Conservation (phyloP, 2,888 invertebrate genomes). For the Yponomeuta malinellus region DNA sequence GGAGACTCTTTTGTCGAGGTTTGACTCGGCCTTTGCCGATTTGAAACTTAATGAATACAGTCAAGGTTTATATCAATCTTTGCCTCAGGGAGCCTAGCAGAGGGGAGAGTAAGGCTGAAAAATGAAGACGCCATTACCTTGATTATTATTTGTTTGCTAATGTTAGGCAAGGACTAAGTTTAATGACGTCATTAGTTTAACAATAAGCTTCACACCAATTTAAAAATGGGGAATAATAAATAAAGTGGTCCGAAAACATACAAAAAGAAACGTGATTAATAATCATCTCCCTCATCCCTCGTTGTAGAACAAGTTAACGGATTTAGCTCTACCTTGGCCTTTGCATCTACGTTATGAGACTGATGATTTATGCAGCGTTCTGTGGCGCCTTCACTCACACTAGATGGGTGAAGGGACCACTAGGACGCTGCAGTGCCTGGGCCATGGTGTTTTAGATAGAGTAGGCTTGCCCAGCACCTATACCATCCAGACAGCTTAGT, state of each 20-base stretch:
- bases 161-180: conserved; percentile 16
- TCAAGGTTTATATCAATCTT: conserved; percentile 62
- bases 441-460: too few relatives aligned
- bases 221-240: neutral
- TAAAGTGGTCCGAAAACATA: neutral
- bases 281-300: too few relatives aligned
- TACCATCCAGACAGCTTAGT: too few relatives aligned
- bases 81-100: conserved; percentile 46
- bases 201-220: neutral
- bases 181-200: neutral
- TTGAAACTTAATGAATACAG: conserved; percentile 58
- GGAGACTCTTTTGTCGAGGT: too few relatives aligned
- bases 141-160: conserved; percentile 66
- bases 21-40: neutral
- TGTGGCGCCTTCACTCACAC: too few relatives aligned
- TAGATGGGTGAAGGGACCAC: too few relatives aligned
- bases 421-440: too few relatives aligned
- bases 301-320: too few relatives aligned
- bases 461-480: too few relatives aligned
- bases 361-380: too few relatives aligned
- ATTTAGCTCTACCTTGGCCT: too few relatives aligned
- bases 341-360: too few relatives aligned
- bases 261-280: neutral
- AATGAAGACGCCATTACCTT: conserved; percentile 58
- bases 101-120: conserved; percentile 59